Evolutionary conservation across 2,113 vertebrate genomes (phyloP).

Genomic region (Hippocampus barbouri): DNA sequence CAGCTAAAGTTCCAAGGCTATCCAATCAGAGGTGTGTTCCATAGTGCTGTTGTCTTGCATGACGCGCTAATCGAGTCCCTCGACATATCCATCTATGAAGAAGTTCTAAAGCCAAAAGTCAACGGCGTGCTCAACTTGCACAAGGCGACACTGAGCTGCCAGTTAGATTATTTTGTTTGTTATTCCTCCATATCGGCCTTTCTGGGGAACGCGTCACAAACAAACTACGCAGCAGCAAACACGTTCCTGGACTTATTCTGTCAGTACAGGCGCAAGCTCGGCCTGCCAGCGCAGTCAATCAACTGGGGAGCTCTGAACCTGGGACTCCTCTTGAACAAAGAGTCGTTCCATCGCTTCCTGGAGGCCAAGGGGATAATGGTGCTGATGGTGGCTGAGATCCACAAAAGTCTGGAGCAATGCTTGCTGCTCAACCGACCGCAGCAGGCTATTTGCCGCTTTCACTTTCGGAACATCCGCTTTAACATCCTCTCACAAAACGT

Average conservation of each 20-base stretch:
- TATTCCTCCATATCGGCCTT: constrained; percentile 82
- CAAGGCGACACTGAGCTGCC: constrained; percentile 64
- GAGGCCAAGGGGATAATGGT: constrained; percentile 76
- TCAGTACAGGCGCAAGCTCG: constrained; percentile 76
- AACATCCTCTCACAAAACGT: constrained; percentile 63
- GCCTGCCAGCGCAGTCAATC: constrained; percentile 79
- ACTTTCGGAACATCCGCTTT: constrained; percentile 62
- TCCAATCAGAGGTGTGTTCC: constrained; percentile 81
- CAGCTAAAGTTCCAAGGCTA: constrained; percentile 23
- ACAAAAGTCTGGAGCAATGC: constrained; percentile 72
- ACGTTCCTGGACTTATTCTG: constrained; percentile 81
- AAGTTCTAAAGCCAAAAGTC: constrained; percentile 82
- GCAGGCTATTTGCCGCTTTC: constrained; percentile 73
- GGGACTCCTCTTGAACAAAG: constrained; percentile 75
- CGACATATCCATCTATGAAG: constrained; percentile 72
- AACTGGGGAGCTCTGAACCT: constrained; percentile 84
- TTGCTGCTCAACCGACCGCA: constrained; percentile 75
- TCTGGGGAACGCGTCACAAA: constrained; percentile 76
- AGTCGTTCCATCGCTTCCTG: constrained; percentile 70
- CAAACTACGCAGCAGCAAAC: constrained; percentile 84
- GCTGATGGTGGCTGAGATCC: constrained; percentile 73
- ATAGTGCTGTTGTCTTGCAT: constrained; percentile 79
- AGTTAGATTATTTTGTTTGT: constrained; percentile 85
- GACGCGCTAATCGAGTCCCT: constrained; percentile 76
- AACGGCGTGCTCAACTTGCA: constrained; percentile 82